These are phyloP conservation scores for Dryadula phaetusa DNA, from an alignment of 2,888 invertebrate species.

Conservation along the genomic window DNA sequence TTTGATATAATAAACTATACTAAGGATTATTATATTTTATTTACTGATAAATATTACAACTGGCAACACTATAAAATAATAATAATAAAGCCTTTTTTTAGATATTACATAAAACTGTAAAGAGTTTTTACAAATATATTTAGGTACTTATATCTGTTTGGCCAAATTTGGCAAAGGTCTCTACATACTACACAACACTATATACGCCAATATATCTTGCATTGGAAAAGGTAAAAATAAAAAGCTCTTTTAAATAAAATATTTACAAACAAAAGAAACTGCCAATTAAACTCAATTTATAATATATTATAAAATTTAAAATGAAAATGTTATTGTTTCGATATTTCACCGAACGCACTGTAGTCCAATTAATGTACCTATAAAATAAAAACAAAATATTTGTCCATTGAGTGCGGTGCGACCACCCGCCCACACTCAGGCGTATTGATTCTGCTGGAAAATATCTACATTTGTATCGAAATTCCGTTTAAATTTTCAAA, in stretches of 20 bases:
- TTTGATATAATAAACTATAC: not conserved
- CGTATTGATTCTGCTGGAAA: not conserved
- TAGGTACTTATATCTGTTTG: not conserved
- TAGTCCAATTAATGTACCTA: constrained; percentile 4
- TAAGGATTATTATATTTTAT: too few relatives aligned
- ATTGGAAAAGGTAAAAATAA: not conserved
- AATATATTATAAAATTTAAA: constrained; percentile 1
- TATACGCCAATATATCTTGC: too few relatives aligned
- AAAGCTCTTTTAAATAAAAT: not conserved
- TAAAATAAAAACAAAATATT: constrained; percentile 6
- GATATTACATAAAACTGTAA: too few relatives aligned
- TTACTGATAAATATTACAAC: too few relatives aligned
- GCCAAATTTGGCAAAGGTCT: too few relatives aligned
- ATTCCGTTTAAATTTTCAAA: not conserved
- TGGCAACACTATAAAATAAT: too few relatives aligned
- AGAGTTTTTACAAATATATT: too few relatives aligned
- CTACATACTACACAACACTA: too few relatives aligned
- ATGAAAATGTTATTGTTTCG: constrained; percentile 6
- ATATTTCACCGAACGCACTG: not conserved
- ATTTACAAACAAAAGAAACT: not conserved
- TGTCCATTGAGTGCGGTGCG: not conserved
- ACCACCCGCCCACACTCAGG: too few relatives aligned
- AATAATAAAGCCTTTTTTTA: too few relatives aligned
- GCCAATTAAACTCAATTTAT: not conserved
- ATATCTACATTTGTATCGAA: not conserved